phyloP scores from a whole-genome alignment of 2,888 invertebrate species.

The Taphrorychus bicolor region DNA sequence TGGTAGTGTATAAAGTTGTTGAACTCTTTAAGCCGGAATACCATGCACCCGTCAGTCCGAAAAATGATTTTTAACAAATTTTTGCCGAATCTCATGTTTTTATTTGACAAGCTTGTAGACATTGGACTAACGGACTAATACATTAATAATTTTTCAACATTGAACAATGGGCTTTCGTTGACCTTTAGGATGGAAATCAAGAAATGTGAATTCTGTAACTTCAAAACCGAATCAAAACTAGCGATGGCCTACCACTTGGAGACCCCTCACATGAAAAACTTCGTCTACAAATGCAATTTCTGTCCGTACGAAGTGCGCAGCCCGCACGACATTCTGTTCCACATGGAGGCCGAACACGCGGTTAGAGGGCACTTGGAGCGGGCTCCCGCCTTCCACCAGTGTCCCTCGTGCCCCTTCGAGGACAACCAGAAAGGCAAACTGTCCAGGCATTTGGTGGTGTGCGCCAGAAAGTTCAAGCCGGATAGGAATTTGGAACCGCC shows the following conservation, averaged over 20 bases:
- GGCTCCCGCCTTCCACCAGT: conserved; percentile 88
- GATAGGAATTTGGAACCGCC: conserved; percentile 87
- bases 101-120: too few species aligned
- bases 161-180: not conserved
- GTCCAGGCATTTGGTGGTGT: conserved; percentile 85
- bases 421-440: conserved; percentile 92
- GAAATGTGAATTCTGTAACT: conserved; percentile 88
- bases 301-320: conserved; percentile 66
- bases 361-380: conserved; percentile 80
- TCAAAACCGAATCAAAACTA: conserved; percentile 85
- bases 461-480: conserved; percentile 88
- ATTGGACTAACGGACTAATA: too few species aligned
- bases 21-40: too few species aligned
- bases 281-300: conserved; percentile 76
- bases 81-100: too few species aligned
- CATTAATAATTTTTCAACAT: too few species aligned
- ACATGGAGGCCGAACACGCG: conserved; percentile 91
- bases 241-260: conserved; percentile 88
- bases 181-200: conserved; percentile 69
- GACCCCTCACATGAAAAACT: conserved; percentile 90
- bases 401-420: conserved; percentile 92
- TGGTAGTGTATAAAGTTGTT: not conserved
- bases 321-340: conserved; percentile 87
- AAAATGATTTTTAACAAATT: too few species aligned
- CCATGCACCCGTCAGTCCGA: too few species aligned